Conservation (phyloP, 2,888 invertebrate species). For the Petrophora chlorosata region DNA sequence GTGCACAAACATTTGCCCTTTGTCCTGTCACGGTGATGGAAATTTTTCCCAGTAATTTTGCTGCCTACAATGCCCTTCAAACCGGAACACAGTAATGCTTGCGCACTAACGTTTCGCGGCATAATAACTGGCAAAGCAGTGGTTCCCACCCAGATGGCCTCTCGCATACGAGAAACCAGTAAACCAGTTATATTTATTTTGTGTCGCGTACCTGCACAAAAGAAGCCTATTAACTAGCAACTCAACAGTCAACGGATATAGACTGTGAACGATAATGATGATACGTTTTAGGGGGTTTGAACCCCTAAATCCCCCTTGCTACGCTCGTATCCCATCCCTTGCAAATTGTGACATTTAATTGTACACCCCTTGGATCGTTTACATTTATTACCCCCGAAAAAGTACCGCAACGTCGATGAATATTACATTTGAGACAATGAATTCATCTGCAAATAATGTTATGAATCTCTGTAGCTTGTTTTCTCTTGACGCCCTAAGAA, state of each 20-base stretch:
- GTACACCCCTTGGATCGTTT: slow-evolving; percentile 57
- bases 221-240: too few species aligned
- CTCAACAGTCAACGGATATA: neutral
- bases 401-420: slow-evolving; percentile 48
- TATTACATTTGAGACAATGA: slow-evolving; percentile 40
- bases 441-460: slow-evolving; percentile 35
- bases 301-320: slow-evolving; percentile 6
- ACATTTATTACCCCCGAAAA: slow-evolving; percentile 65
- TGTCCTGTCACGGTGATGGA: too few species aligned
- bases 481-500: neutral
- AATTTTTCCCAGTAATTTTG: too few species aligned
- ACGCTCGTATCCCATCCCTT: slow-evolving; percentile 37
- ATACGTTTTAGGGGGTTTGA: neutral
- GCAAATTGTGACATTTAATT: slow-evolving; percentile 63
- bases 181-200: too few species aligned
- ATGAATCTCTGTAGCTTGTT: slow-evolving; percentile 9
- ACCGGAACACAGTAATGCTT: too few species aligned
- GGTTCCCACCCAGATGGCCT: too few species aligned
- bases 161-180: too few species aligned
- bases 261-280: neutral
- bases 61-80: too few species aligned
- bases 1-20: too few species aligned
- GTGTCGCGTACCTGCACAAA: too few species aligned
- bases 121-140: too few species aligned
- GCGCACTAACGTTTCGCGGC: too few species aligned